Conservation (phyloP, 2,113 vertebrate species). For the Ia io region DNA sequence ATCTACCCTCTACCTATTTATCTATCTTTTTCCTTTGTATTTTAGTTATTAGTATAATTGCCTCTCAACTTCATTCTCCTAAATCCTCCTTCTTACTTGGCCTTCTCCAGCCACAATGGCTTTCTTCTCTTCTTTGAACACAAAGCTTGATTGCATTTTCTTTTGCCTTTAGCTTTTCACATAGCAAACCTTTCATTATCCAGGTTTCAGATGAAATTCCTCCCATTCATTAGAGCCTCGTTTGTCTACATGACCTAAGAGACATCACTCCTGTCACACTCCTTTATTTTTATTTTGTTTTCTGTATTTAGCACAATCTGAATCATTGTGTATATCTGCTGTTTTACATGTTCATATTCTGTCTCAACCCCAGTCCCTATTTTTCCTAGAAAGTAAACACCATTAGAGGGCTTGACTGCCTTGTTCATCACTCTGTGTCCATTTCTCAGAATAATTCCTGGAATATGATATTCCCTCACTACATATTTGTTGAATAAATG, state of each 20-base stretch:
- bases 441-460: neutral
- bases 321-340: neutral
- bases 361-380: neutral
- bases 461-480: neutral
- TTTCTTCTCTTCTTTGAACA: neutral
- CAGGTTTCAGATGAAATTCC: neutral
- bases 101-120: neutral
- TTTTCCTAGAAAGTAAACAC: neutral
- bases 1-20: neutral
- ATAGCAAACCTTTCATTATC: neutral
- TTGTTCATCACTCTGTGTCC: neutral
- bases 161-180: neutral
- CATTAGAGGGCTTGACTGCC: neutral
- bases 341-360: neutral
- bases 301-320: neutral
- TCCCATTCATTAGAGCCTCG: neutral
- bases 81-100: neutral
- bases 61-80: neutral
- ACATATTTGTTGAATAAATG: neutral
- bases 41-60: neutral
- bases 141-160: neutral
- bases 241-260: neutral
- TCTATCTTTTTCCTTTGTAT: neutral
- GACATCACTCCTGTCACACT: neutral
- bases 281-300: neutral